phyloP scores from a whole-genome alignment of 2,888 invertebrate genomes.

The Tuberolachnus salignus region DNA sequence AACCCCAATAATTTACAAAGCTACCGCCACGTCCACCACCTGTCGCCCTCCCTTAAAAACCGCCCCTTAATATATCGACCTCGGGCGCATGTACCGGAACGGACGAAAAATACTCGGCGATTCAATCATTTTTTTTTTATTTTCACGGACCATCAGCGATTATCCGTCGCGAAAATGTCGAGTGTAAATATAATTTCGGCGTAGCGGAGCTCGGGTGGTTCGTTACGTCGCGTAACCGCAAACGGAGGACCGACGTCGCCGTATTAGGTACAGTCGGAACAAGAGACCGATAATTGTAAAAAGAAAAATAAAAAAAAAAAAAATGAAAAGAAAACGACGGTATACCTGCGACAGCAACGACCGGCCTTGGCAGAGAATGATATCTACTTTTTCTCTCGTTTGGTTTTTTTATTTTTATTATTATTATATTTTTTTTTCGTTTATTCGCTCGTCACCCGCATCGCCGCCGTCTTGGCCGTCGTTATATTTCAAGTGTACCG shows the following conservation, averaged over 20 bases:
- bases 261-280: too few relatives aligned
- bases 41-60: too few relatives aligned
- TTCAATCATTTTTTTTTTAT: too few relatives aligned
- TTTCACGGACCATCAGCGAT: too few relatives aligned
- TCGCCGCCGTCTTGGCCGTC: not conserved
- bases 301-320: not conserved
- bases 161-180: too few relatives aligned
- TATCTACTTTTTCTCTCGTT: constrained; percentile 2
- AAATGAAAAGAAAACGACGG: constrained; percentile 33
- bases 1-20: too few relatives aligned
- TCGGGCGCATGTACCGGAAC: too few relatives aligned
- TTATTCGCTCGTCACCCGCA: not conserved
- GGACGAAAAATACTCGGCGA: too few relatives aligned
- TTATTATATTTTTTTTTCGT: not conserved
- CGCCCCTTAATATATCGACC: too few relatives aligned
- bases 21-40: too few relatives aligned
- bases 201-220: not conserved
- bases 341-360: not conserved
- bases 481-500: not conserved
- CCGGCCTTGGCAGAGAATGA: constrained; percentile 31
- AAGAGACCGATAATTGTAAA: not conserved
- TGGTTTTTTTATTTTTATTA: not conserved
- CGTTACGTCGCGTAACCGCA: constrained; percentile 6
- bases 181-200: too few relatives aligned
- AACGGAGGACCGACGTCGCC: too few relatives aligned